phyloP scores from a whole-genome alignment of 2,888 invertebrate genomes.

The Ectemnius cavifrons region DNA sequence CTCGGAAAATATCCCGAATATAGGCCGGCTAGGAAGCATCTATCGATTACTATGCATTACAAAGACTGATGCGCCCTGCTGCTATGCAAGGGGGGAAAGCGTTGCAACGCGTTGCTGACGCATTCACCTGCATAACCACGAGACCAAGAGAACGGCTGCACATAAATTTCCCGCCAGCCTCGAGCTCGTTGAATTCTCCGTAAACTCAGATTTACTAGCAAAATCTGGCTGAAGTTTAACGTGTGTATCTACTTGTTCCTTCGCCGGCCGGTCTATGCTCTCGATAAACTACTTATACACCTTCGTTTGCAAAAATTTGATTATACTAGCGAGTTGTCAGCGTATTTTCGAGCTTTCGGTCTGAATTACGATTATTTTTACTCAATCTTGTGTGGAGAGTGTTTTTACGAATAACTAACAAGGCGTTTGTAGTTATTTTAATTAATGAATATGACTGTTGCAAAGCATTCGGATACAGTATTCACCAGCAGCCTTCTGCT shows the following conservation, averaged over 20 bases:
- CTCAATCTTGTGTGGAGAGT: too few species aligned
- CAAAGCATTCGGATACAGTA: too few species aligned
- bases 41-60: conserved; percentile 54
- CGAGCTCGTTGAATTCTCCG: conserved; percentile 62
- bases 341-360: too few species aligned
- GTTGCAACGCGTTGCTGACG: conserved; percentile 21
- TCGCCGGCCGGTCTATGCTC: conserved; percentile 1
- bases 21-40: conserved; percentile 37
- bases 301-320: too few species aligned
- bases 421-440: too few species aligned
- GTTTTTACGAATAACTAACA: too few species aligned
- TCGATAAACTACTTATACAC: conserved; percentile 30
- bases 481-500: too few species aligned
- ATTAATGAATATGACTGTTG: too few species aligned
- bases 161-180: conserved; percentile 65
- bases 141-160: conserved; percentile 50
- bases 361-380: too few species aligned
- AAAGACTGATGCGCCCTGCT: conserved; percentile 42
- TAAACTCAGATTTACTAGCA: conserved; percentile 68
- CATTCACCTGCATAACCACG: conserved; percentile 61
- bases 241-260: conserved; percentile 43
- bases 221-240: conserved; percentile 64
- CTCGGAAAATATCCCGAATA: conserved; percentile 27
- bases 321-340: too few species aligned
- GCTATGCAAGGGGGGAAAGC: conserved; percentile 32